Percentiles rank a stretch among this genome's conserved stretches.
Conservation (phyloP, 2,888 invertebrate species). For the Sminthurides aquaticus region DNA sequence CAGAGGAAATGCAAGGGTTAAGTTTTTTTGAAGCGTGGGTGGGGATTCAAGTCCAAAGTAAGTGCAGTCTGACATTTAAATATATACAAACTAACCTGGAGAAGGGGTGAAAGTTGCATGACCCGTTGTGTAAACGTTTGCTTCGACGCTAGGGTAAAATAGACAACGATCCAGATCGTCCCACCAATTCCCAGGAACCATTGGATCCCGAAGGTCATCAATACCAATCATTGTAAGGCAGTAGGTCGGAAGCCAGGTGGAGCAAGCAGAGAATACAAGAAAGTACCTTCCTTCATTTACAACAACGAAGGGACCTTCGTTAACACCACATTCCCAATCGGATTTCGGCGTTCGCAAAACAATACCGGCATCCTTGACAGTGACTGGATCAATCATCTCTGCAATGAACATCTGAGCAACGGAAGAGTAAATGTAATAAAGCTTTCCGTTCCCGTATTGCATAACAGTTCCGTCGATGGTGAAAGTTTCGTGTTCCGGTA, state of each 20-base stretch:
- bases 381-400: constrained; percentile 38
- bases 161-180: constrained; percentile 25
- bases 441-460: constrained; percentile 30
- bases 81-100: constrained; percentile 11
- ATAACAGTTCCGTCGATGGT: constrained; percentile 39
- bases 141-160: constrained; percentile 35
- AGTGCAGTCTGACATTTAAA: no score
- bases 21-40: not conserved
- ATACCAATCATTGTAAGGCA: constrained; percentile 38
- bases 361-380: constrained; percentile 31
- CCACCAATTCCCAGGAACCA: constrained; percentile 39
- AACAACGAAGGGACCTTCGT: constrained; percentile 38
- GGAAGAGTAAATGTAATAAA: constrained; percentile 39
- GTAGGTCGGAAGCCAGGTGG: constrained; percentile 40
- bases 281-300: constrained; percentile 35
- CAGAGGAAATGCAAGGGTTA: no score
- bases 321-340: constrained; percentile 37
- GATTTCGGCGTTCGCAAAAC: constrained; percentile 28
- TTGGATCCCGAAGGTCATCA: constrained; percentile 34
- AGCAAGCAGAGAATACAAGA: constrained; percentile 40
- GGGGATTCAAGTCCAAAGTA: not conserved
- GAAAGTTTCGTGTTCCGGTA: constrained; percentile 23
- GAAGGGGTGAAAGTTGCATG: constrained; percentile 35
- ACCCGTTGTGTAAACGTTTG: constrained; percentile 35
- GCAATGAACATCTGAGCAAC: constrained; percentile 42